phyloP scores from a whole-genome alignment of 2,797 vertebrate genomes.

The Okamejei kenojei region DNA sequence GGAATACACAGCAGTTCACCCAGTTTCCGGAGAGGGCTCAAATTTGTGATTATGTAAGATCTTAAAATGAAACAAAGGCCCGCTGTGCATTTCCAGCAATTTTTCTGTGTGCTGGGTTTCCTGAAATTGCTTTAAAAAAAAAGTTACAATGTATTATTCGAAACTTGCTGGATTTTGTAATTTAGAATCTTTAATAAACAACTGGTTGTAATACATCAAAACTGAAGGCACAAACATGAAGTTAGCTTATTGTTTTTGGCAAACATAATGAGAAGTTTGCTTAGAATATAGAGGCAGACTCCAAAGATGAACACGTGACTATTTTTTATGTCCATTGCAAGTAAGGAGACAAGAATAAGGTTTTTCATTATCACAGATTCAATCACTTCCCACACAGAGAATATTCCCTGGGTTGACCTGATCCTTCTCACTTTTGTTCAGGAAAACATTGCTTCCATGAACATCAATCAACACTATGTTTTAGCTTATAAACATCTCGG shows the following conservation, averaged over 20 bases:
- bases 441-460: not conserved
- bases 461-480: not conserved
- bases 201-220: not conserved
- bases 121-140: not conserved
- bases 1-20: not conserved
- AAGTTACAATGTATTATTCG: not conserved
- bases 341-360: not conserved
- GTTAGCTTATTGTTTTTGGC: not conserved
- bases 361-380: conserved; percentile 4
- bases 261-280: not conserved
- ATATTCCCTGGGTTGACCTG: not conserved
- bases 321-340: not conserved
- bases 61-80: not conserved
- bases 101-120: not conserved
- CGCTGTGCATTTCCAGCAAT: not conserved
- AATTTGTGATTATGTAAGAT: not conserved
- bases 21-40: not conserved
- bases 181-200: not conserved
- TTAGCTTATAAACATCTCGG: not conserved
- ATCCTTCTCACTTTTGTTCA: not conserved
- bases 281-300: not conserved
- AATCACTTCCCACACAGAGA: not conserved
- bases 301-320: not conserved
- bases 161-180: not conserved
- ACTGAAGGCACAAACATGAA: not conserved